These are phyloP conservation scores for Crocallis elinguaria DNA, from an alignment of 2,888 invertebrate species.

Conservation along the genomic window DNA sequence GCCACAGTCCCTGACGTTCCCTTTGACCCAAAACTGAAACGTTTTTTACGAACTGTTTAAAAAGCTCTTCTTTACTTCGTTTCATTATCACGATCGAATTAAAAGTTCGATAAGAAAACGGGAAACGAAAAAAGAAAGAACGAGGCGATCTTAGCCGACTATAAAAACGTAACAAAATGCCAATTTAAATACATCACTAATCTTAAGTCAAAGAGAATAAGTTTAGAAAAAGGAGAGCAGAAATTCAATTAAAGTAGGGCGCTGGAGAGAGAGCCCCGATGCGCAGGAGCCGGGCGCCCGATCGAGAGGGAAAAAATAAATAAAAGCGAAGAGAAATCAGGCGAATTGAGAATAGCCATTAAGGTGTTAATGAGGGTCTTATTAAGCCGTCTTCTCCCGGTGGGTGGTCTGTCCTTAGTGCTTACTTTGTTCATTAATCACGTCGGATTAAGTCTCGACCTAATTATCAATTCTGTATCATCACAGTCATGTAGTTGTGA, in stretches of 20 bases:
- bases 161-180: conserved; percentile 80
- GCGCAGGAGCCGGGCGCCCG: conserved; percentile 51
- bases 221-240: conserved; percentile 78
- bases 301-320: conserved; percentile 71
- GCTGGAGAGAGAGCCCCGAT: conserved; percentile 56
- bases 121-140: conserved; percentile 48
- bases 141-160: conserved; percentile 52
- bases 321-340: conserved; percentile 78
- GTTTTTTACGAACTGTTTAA: conserved; percentile 30
- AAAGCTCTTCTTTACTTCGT: conserved; percentile 37
- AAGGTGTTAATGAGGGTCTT: conserved; percentile 84
- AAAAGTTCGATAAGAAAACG: conserved; percentile 68
- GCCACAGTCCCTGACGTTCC: conserved; percentile 6
- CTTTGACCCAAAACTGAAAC: conserved; percentile 15
- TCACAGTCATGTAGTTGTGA: conserved; percentile 44
- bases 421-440: conserved; percentile 79
- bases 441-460: conserved; percentile 67
- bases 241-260: conserved; percentile 79
- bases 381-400: conserved; percentile 82
- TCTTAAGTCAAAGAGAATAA: conserved; percentile 83
- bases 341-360: conserved; percentile 83
- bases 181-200: conserved; percentile 83
- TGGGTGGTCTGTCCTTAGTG: conserved; percentile 78
- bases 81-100: conserved; percentile 70
- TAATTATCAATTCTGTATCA: conserved; percentile 75